phyloP scores from a whole-genome alignment of 2,888 invertebrate genomes.

The Aphodius sticticus region DNA sequence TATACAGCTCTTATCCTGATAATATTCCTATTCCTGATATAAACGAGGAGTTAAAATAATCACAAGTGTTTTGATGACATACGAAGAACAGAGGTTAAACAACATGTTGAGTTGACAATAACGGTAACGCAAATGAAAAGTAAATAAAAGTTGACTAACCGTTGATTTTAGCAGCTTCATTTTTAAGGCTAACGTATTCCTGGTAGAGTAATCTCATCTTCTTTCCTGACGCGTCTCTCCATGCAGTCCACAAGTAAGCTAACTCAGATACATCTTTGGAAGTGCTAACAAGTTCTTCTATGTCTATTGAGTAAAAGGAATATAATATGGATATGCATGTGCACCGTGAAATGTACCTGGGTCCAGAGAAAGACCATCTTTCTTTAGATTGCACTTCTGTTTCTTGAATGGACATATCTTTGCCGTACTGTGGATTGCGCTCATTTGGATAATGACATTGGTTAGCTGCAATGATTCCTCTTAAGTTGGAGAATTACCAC shows the following conservation, averaged over 20 bases:
- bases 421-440: conserved; percentile 57
- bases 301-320: conserved; percentile 31
- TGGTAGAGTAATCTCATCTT: conserved; percentile 68
- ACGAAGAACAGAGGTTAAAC: too few species aligned
- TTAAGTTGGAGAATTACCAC: too few species aligned
- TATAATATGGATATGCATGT: too few species aligned
- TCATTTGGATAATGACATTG: conserved; percentile 46
- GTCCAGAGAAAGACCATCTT: conserved; percentile 52
- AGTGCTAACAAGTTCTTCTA: conserved; percentile 56
- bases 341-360: too few species aligned
- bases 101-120: too few species aligned
- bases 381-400: conserved; percentile 52
- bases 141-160: conserved; percentile 35
- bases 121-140: background rate
- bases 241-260: conserved; percentile 71
- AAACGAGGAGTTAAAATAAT: too few species aligned
- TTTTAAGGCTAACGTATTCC: conserved; percentile 69
- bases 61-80: too few species aligned
- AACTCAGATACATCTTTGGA: conserved; percentile 70
- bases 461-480: conserved; percentile 42
- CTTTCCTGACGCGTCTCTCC: too few species aligned
- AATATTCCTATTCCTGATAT: too few species aligned
- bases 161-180: conserved; percentile 68
- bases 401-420: conserved; percentile 59
- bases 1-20: too few species aligned